These are phyloP conservation scores for Cassiopea andromeda DNA, from an alignment of 30 jellyfish, hydroid and myxozoan genomes.

Conservation along the genomic window DNA sequence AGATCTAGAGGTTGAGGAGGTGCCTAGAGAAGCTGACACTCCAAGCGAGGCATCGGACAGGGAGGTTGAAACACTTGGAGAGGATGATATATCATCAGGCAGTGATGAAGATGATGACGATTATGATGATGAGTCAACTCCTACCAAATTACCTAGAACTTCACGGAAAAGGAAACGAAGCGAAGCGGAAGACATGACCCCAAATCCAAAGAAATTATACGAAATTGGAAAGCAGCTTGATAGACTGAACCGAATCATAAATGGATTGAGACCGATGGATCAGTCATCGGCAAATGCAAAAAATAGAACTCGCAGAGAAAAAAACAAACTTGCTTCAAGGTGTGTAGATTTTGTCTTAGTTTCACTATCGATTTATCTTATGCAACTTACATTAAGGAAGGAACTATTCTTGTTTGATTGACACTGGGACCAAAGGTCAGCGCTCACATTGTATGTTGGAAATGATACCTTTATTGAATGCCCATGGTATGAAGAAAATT, in stretches of 20 bases:
- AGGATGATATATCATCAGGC: constrained; percentile 41
- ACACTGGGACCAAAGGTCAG: not conserved
- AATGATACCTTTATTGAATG: too few relatives aligned
- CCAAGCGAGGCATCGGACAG: constrained; percentile 36
- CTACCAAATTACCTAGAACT: constrained; percentile 11
- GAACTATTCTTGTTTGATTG: not conserved
- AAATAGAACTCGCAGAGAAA: constrained; percentile 81
- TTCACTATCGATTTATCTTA: not conserved
- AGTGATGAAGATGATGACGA: constrained; percentile 69
- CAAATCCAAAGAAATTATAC: constrained; percentile 68
- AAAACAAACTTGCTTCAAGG: constrained; percentile 92
- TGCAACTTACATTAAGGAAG: not conserved
- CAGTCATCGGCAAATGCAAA: constrained; percentile 65
- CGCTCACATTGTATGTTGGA: too few relatives aligned
- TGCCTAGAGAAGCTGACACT: constrained; percentile 29
- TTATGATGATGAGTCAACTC: constrained; percentile 66
- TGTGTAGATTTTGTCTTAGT: constrained; percentile 10
- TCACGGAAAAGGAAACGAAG: constrained; percentile 73
- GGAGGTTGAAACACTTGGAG: constrained; percentile 56
- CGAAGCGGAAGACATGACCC: constrained; percentile 92
- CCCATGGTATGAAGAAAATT: too few relatives aligned
- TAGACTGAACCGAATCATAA: constrained; percentile 66
- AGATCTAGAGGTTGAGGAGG: constrained; percentile 3
- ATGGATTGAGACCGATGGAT: constrained; percentile 70
- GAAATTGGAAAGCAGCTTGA: constrained; percentile 87